A percentile compares a stretch with the other conserved stretches of the same genome.
phyloP scores from a whole-genome alignment of 2,888 invertebrate genomes.

The Cataglyphis altisquamis region DNA sequence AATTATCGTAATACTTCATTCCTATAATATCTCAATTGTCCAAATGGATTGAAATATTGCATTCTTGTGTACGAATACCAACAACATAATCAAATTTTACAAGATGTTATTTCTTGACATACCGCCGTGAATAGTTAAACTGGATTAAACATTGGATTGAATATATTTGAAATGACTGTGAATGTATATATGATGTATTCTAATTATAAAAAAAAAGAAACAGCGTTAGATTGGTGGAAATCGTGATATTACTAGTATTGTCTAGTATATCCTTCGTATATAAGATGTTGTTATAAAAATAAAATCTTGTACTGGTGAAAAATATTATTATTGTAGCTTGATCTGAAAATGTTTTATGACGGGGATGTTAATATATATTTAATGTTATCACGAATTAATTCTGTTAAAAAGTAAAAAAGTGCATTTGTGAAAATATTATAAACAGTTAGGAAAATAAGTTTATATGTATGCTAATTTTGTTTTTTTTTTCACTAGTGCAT shows the following conservation, averaged over 20 bases:
- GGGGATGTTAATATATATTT: slow-evolving; percentile 66
- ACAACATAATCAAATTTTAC: slow-evolving; percentile 74
- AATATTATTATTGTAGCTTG: slow-evolving; percentile 75
- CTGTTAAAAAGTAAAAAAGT: slow-evolving; percentile 24
- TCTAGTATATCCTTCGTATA: slow-evolving; percentile 77
- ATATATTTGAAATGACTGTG: slow-evolving; percentile 72
- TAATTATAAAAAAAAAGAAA: slow-evolving; percentile 78
- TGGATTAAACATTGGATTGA: slow-evolving; percentile 54
- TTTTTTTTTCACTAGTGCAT: slow-evolving; percentile 14
- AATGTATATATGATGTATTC: slow-evolving; percentile 83
- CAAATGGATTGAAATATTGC: slow-evolving; percentile 63
- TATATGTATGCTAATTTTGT: slow-evolving; percentile 9
- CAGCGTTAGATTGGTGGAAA: slow-evolving; percentile 83
- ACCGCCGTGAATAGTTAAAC: slow-evolving; percentile 68
- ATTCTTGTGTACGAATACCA: slow-evolving; percentile 67
- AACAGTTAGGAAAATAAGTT: slow-evolving; percentile 24
- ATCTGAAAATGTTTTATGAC: slow-evolving; percentile 61
- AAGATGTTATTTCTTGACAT: slow-evolving; percentile 60
- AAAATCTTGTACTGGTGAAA: slow-evolving; percentile 78
- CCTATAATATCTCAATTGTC: slow-evolving; percentile 64
- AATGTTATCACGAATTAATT: slow-evolving; percentile 30
- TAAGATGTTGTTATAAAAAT: slow-evolving; percentile 80
- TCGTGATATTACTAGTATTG: slow-evolving; percentile 76
- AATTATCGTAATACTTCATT: slow-evolving; percentile 88
- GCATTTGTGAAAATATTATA: slow-evolving; percentile 40